Evolutionary conservation across 2,888 invertebrate species (phyloP).

Genomic region (Periphyllus acericola): DNA sequence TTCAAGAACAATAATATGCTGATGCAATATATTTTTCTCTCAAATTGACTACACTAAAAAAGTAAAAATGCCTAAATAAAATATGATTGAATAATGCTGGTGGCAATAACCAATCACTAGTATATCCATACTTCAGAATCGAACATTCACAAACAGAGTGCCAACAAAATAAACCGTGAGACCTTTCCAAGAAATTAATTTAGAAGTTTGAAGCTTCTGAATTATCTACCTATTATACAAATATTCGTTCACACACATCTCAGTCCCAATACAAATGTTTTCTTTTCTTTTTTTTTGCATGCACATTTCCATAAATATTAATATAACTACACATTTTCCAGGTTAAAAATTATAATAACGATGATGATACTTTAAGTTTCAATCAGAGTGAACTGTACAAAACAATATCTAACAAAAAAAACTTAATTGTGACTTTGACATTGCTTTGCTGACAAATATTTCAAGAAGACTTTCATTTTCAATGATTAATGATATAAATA

Average conservation of each 20-base stretch:
- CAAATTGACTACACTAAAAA: constrained; percentile 56
- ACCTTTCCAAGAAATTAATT: constrained; percentile 54
- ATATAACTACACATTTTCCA: constrained; percentile 28
- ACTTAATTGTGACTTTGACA: constrained; percentile 39
- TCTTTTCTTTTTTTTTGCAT: constrained; percentile 50
- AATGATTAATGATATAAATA: not conserved
- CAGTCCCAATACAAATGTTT: constrained; percentile 38
- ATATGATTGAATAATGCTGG: constrained; percentile 55
- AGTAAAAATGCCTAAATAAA: constrained; percentile 50
- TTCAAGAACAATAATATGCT: constrained; percentile 48
- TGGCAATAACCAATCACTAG: constrained; percentile 54
- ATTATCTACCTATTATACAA: constrained; percentile 52
- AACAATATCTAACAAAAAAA: not conserved
- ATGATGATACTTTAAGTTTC: constrained; percentile 1
- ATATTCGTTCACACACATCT: constrained; percentile 53
- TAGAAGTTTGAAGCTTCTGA: constrained; percentile 49
- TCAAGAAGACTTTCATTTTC: not conserved
- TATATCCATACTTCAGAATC: constrained; percentile 49
- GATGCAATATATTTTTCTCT: constrained; percentile 56
- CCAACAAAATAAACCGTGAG: constrained; percentile 58
- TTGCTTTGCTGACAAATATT: constrained; percentile 44
- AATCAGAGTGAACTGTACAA: not conserved
- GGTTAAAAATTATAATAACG: constrained; percentile 11
- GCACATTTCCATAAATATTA: constrained; percentile 39
- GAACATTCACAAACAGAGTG: constrained; percentile 59